phyloP scores from a whole-genome alignment of 2,797 vertebrate genomes.

The Eulemur rubriventer region DNA sequence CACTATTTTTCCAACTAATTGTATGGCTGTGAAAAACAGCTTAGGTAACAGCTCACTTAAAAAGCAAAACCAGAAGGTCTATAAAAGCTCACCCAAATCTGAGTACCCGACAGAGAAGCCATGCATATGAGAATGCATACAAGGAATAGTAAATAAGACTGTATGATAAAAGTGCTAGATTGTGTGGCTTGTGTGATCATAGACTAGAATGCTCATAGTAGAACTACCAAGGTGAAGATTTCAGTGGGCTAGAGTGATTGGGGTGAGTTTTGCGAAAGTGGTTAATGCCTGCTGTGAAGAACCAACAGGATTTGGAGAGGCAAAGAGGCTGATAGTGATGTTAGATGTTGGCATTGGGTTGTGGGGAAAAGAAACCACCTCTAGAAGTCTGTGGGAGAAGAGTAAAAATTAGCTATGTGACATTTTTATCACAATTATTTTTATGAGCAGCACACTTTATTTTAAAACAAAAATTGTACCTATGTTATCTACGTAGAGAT shows the following conservation, averaged over 20 bases:
- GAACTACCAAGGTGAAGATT: neutral
- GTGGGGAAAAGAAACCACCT: neutral
- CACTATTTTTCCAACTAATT: slow-evolving; percentile 20
- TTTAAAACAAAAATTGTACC: slow-evolving; percentile 43
- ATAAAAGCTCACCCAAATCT: slow-evolving; percentile 34
- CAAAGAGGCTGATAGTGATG: neutral
- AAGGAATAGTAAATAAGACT: neutral
- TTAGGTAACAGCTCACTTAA: slow-evolving; percentile 33
- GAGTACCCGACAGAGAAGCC: slow-evolving; percentile 31
- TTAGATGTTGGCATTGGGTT: neutral
- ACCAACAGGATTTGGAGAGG: slow-evolving; percentile 17
- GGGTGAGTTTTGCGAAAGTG: neutral
- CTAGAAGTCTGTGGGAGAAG: slow-evolving; percentile 11
- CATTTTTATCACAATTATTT: neutral
- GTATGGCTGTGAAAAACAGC: neutral
- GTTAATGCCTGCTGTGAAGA: neutral
- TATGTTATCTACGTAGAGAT: neutral
- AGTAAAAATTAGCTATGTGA: slow-evolving; percentile 4
- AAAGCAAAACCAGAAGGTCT: slow-evolving; percentile 49
- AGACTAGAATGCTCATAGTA: neutral
- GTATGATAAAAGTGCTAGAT: neutral
- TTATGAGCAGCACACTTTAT: neutral
- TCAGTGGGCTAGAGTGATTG: neutral
- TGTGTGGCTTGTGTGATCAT: neutral
- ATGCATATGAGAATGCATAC: neutral